Base-by-base conservation (phyloP, 2,113 vertebrate species). In the Aspiorhynchus laticeps region DNA sequence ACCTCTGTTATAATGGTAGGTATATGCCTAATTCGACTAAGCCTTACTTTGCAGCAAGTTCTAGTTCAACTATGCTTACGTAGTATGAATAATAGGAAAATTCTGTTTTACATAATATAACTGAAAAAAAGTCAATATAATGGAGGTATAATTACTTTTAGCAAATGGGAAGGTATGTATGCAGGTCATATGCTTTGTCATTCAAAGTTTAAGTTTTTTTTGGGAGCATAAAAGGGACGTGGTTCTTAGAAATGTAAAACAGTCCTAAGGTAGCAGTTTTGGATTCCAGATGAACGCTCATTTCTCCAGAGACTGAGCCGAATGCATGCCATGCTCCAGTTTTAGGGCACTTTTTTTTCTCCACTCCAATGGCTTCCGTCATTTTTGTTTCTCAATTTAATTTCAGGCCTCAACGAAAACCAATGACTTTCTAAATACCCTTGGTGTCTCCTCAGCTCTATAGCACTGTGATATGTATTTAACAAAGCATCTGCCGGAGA, bases 401-500 rank as follows among this genome's bases (percentile, higher is more conserved):
- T 93, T 93, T 93, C 90, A 93, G 88, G 93, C 91, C 86, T 91
- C 88, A 77, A 77, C 88, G 89, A 91, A 85, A 90, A 87, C 85
- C 88, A 87, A 89, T 90, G 89, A 90, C 85, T 90, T 89, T 89
- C 87, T 83, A 85, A 65, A 83, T 77, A 82, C 82, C 85, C 79
- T 88, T 73, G 90, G 48, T 87, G 43, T 86, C 85, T 91, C 73
- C 51, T 87, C 86, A 78, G 53, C 85, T 83, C 79, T 84, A 38
- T 21, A 76, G 7, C 63, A 31, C 75, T 43, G 80, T 77, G 87
- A 86, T 83, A 86, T 85, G 90, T 77, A 85, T 90, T 90, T 90
- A 90, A 93, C 36, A 63, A 90, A 88, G 86, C 78, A 61, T 79
- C 77, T 88, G 90, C 63, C 81, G 21, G 67, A 59, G 82, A 83